Percentiles rank a stretch among this genome's conserved stretches.
phyloP scores from a whole-genome alignment of 2,888 invertebrate species.

The Scaptomyza flava region DNA sequence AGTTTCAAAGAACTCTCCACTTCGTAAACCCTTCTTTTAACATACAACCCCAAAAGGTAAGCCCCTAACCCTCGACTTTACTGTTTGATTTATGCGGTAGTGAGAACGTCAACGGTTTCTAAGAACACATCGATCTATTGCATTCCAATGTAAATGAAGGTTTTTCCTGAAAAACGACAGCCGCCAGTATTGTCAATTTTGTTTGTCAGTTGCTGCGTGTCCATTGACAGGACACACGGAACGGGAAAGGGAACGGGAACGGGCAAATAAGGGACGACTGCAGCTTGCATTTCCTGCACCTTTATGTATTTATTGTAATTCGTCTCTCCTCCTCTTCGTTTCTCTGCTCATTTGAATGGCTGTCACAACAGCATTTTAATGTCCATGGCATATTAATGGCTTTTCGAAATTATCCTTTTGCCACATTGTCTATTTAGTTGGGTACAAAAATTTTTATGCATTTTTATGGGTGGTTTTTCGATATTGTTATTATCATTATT shows the following conservation, averaged over 20 bases:
- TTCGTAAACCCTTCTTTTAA: constrained; percentile 1
- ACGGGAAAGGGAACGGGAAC: neutral
- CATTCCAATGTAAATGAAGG: constrained; percentile 64
- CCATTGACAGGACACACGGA: constrained; percentile 38
- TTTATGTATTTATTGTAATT: constrained; percentile 14
- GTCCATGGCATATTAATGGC: constrained; percentile 70
- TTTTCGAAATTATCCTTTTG: constrained; percentile 76
- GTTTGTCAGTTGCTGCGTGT: constrained; percentile 36
- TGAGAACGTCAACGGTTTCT: constrained; percentile 47
- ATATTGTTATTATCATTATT: constrained; percentile 40
- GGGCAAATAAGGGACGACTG: constrained; percentile 31
- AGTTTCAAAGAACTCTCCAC: neutral
- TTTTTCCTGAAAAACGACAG: constrained; percentile 27
- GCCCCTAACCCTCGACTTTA: constrained; percentile 1
- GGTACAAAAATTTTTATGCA: constrained; percentile 53
- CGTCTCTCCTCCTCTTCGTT: constrained; percentile 1
- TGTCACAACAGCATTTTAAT: constrained; percentile 76
- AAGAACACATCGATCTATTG: constrained; percentile 61
- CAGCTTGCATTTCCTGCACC: constrained; percentile 69
- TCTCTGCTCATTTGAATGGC: constrained; percentile 67
- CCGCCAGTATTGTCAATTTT: constrained; percentile 29
- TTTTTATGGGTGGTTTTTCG: constrained; percentile 45
- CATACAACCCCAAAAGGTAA: neutral
- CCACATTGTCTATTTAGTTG: constrained; percentile 59
- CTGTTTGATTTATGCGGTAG: constrained; percentile 52